A percentile compares a stretch with the other conserved stretches of the same genome.
phyloP scores from a whole-genome alignment of 2,113 vertebrate species.

The Gadus chalcogrammus region DNA sequence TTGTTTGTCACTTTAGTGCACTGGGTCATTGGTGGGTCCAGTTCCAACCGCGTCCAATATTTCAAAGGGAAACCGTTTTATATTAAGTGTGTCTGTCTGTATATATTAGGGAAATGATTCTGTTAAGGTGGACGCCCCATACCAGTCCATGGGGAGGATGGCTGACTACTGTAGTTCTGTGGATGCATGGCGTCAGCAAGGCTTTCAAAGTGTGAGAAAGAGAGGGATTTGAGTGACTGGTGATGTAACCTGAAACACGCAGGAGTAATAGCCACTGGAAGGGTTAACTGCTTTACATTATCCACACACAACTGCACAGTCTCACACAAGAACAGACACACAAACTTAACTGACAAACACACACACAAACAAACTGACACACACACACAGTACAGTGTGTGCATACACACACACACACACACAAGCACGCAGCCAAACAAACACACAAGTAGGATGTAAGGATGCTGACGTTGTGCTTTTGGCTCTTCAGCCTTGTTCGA shows the following conservation, averaged over 20 bases:
- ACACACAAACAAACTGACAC: not conserved
- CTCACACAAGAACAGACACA: slow-evolving; percentile 9
- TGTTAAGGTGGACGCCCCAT: no score
- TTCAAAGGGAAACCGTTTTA: no score
- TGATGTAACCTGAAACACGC: slow-evolving; percentile 8
- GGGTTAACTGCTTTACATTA: slow-evolving; percentile 57
- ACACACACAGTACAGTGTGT: no score
- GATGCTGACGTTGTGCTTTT: slow-evolving; percentile 67
- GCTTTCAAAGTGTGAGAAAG: slow-evolving; percentile 11
- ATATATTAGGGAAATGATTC: no score
- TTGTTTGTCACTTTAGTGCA: no score
- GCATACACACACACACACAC: no score
- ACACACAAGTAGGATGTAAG: slow-evolving; percentile 20
- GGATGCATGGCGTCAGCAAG: slow-evolving; percentile 5
- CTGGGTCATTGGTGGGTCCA: no score
- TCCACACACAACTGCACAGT: not conserved
- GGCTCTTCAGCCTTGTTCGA: slow-evolving; percentile 42
- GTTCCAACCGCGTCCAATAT: no score
- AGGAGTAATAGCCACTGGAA: slow-evolving; percentile 21
- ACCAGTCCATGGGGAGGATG: not conserved
- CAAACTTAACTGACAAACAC: not conserved
- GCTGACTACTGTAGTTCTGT: slow-evolving; percentile 23
- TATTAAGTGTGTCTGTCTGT: no score
- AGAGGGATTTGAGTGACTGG: slow-evolving; percentile 38
- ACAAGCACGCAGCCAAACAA: not conserved